phyloP scores from a whole-genome alignment of 2,888 invertebrate genomes.

The Tryphoninae sp. region DNA sequence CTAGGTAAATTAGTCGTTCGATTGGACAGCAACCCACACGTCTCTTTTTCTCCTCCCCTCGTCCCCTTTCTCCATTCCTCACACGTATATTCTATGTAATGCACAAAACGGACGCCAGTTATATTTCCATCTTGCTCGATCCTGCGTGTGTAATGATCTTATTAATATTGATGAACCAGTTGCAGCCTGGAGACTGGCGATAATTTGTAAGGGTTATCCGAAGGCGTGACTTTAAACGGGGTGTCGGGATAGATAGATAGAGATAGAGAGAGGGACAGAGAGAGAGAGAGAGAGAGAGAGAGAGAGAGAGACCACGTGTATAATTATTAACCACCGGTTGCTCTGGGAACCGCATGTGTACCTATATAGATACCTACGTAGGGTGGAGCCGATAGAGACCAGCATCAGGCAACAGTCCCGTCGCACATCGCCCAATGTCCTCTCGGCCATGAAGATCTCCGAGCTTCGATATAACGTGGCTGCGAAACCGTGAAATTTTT shows the following conservation, averaged over 20 bases:
- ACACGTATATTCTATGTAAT: slow-evolving; percentile 36
- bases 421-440: slow-evolving; percentile 51
- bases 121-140: slow-evolving; percentile 46
- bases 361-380: slow-evolving; percentile 27
- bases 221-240: slow-evolving; percentile 64
- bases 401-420: slow-evolving; percentile 53
- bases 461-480: slow-evolving; percentile 40
- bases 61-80: background rate
- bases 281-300: background rate
- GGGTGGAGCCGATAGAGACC: slow-evolving; percentile 30
- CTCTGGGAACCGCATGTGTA: slow-evolving; percentile 56
- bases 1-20: slow-evolving; percentile 42
- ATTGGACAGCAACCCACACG: slow-evolving; percentile 24
- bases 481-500: slow-evolving; percentile 35
- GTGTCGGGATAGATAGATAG: slow-evolving; percentile 42
- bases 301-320: slow-evolving; percentile 53
- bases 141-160: slow-evolving; percentile 66
- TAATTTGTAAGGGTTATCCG: slow-evolving; percentile 68
- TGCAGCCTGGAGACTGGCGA: slow-evolving; percentile 63
- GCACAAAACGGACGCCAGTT: slow-evolving; percentile 25
- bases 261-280: slow-evolving; percentile 19
- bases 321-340: slow-evolving; percentile 66
- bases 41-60: slow-evolving; percentile 21
- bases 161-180: slow-evolving; percentile 73
- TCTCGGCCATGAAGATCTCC: slow-evolving; percentile 58